Evolutionary conservation across 1,140 invertebrate genomes (phyloP).

Genomic region (Drosophila pectinifera): DNA sequence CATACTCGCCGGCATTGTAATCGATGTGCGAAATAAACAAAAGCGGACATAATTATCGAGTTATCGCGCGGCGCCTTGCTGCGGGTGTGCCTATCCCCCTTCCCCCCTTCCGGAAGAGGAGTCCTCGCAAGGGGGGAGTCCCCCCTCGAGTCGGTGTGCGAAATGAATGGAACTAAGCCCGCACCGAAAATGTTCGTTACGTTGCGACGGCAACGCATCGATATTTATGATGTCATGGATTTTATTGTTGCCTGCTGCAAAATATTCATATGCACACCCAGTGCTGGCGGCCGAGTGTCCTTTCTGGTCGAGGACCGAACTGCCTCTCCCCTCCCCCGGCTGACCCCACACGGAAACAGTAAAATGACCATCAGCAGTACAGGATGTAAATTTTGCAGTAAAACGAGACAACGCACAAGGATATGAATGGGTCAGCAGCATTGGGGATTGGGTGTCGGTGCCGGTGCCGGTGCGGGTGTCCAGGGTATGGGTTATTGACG

Average conservation of each 20-base stretch:
- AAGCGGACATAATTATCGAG: slow-evolving; percentile 85
- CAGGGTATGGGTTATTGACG: slow-evolving; percentile 70
- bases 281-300: slow-evolving; percentile 26
- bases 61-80: slow-evolving; percentile 83
- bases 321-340: background rate
- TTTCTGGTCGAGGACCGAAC: slow-evolving; percentile 5
- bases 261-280: slow-evolving; percentile 77
- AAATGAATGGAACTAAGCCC: slow-evolving; percentile 77
- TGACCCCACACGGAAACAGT: slow-evolving; percentile 71
- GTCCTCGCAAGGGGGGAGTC: background rate
- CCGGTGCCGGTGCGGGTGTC: slow-evolving; percentile 6
- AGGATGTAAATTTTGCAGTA: slow-evolving; percentile 83
- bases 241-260: slow-evolving; percentile 83
- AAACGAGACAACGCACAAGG: slow-evolving; percentile 77
- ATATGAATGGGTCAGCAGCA: slow-evolving; percentile 37
- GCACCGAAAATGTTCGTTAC: slow-evolving; percentile 76
- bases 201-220: slow-evolving; percentile 76
- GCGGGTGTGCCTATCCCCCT: slow-evolving; percentile 65
- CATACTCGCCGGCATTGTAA: slow-evolving; percentile 76
- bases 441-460: slow-evolving; percentile 8
- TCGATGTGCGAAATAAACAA: slow-evolving; percentile 85
- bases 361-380: slow-evolving; percentile 83
- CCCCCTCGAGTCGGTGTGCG: slow-evolving; percentile 3
- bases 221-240: slow-evolving; percentile 84
- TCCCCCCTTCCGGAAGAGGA: background rate